phyloP scores from a whole-genome alignment of 2,113 vertebrate genomes.

The Geococcyx californianus region DNA sequence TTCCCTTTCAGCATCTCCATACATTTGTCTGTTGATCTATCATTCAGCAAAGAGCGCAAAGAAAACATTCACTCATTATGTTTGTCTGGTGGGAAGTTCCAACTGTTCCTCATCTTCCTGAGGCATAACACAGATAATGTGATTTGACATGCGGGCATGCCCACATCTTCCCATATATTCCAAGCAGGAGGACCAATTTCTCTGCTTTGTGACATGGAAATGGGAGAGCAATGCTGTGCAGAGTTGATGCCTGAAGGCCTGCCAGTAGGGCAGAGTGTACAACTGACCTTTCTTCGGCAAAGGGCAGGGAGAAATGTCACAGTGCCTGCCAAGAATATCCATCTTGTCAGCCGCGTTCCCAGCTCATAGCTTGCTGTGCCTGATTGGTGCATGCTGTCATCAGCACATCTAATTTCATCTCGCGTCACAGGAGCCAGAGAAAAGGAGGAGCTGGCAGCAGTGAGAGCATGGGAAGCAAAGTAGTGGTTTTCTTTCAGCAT shows the following conservation, averaged over 20 bases:
- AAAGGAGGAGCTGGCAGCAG: background rate
- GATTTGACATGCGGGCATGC: background rate
- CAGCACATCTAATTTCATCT: background rate
- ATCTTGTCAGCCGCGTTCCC: background rate
- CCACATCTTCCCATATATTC: background rate
- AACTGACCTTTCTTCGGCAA: background rate
- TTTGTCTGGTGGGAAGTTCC: background rate
- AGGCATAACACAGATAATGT: background rate
- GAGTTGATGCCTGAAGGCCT: background rate
- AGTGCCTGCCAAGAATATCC: background rate
- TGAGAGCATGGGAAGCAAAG: background rate
- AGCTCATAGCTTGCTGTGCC: background rate
- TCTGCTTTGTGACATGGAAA: background rate
- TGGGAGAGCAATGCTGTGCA: rapidly evolving
- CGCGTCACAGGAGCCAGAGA: background rate
- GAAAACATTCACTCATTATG: background rate
- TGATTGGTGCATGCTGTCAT: background rate
- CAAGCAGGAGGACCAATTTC: background rate
- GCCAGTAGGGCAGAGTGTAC: background rate
- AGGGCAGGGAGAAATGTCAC: background rate
- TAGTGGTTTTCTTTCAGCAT: background rate
- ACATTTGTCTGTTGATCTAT: background rate
- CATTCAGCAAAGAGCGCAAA: background rate
- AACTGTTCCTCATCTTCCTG: background rate
- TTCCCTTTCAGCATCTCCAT: background rate